Conservation (phyloP, 1,140 invertebrate genomes). For the Apocrypta bakeri region DNA sequence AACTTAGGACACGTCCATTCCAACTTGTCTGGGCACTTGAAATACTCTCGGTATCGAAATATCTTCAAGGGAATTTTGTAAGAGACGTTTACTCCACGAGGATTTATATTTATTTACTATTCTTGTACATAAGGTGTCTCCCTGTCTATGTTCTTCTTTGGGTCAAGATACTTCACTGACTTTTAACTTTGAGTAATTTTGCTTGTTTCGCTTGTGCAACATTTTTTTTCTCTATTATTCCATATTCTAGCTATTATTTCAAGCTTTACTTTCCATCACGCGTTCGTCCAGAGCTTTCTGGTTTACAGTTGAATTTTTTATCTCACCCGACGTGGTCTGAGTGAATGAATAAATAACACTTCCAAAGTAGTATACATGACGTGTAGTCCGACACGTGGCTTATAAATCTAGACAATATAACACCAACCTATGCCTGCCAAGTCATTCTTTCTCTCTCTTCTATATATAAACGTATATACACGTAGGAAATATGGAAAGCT, state of each 20-base stretch:
- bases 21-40: not conserved
- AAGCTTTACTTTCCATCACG: no score
- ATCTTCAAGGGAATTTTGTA: not conserved
- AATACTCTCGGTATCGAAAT: not conserved
- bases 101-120: not conserved
- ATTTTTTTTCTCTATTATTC: no score
- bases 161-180: no score
- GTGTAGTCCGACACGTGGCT: not conserved
- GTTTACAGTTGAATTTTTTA: not conserved
- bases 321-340: not conserved
- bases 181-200: no score
- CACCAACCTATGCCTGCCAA: not conserved
- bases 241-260: no score
- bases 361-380: no score
- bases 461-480: no score
- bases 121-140: not conserved
- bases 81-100: not conserved
- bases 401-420: not conserved
- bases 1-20: constrained; percentile 12
- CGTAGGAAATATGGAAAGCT: no score
- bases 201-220: no score
- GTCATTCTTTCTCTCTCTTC: not conserved
- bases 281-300: no score
- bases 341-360: not conserved
- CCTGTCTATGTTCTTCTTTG: no score